Conservation (phyloP, 1,140 invertebrate species). For the Choristoneura fumiferana region DNA sequence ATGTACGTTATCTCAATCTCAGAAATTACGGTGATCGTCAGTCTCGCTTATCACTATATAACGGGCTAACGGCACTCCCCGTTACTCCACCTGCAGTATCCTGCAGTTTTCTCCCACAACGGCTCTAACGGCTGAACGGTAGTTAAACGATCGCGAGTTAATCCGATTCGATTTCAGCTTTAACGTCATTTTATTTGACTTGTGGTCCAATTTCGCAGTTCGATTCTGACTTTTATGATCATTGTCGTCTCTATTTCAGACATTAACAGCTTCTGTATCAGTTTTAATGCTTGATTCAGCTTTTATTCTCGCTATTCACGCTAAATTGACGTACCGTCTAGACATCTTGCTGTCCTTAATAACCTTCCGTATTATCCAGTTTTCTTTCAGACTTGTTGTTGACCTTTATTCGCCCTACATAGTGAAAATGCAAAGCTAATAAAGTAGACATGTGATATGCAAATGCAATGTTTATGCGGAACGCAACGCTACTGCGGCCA, state of each 20-base stretch:
- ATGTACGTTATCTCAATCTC: not conserved
- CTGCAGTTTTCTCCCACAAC: conserved; percentile 9
- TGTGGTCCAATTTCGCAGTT: no score
- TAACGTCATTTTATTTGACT: no score
- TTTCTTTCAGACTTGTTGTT: no score
- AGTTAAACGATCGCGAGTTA: not conserved
- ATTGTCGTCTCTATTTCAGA: no score
- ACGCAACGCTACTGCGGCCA: conserved; percentile 6
- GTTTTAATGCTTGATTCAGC: no score
- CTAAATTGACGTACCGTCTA: no score
- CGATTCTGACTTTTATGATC: no score
- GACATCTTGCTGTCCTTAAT: no score
- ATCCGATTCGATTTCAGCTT: not conserved
- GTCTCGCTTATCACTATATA: not conserved
- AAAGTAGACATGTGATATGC: conserved; percentile 2
- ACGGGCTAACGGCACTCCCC: not conserved
- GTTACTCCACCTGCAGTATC: not conserved
- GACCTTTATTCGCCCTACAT: no score
- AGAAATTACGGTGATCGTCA: not conserved
- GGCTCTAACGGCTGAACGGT: not conserved
- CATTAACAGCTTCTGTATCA: no score
- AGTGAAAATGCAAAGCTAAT: not conserved
- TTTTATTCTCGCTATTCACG: no score
- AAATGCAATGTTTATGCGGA: conserved; percentile 12
- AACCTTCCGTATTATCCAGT: no score